Conservation (phyloP, 1,140 invertebrate species). For the Microplitis mediator region DNA sequence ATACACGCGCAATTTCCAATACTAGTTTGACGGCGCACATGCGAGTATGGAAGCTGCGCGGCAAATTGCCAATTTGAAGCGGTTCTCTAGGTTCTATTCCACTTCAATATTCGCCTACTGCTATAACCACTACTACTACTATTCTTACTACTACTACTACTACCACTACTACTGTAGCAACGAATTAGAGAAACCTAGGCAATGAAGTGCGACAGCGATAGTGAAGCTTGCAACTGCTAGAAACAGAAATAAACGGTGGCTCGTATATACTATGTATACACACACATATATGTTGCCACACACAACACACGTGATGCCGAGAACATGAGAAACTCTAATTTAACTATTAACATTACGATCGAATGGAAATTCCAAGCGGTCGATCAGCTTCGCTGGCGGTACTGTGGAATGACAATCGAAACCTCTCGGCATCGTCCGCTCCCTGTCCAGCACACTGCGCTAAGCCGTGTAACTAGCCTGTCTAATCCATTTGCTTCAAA, state of each 20-base stretch:
- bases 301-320: conserved; percentile 6
- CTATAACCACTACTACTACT: background rate
- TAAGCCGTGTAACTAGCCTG: conserved; percentile 9
- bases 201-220: background rate
- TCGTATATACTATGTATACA: background rate
- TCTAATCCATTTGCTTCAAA: conserved; percentile 10
- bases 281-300: background rate
- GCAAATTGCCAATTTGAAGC: conserved; percentile 40
- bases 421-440: background rate
- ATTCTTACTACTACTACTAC: too few species aligned
- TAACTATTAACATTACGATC: conserved; percentile 35
- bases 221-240: background rate
- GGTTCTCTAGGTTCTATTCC: background rate
- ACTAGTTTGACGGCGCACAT: conserved; percentile 23
- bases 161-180: conserved; percentile 1
- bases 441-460: background rate
- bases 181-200: conserved; percentile 2
- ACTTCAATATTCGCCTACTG: background rate
- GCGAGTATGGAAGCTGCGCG: conserved; percentile 26
- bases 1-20: conserved; percentile 9
- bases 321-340: conserved; percentile 35
- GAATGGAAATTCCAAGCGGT: conserved; percentile 26
- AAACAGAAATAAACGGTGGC: background rate
- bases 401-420: conserved; percentile 11
- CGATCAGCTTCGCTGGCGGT: background rate